Evolutionary conservation across 2,113 vertebrate genomes (phyloP).

Genomic region (Pachypanchax playfairii): DNA sequence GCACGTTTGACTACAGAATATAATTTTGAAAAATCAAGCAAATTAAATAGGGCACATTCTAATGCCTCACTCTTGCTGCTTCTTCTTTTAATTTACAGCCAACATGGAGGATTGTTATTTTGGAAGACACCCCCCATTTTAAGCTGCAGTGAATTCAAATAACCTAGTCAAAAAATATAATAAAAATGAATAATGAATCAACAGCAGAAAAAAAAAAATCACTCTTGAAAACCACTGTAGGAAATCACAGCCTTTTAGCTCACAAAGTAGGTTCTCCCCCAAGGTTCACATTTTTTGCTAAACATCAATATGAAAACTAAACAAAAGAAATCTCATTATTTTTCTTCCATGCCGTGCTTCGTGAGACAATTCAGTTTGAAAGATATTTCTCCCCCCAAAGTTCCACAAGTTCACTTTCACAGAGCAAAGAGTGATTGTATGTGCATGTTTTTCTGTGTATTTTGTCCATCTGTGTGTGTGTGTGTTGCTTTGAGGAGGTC

Average conservation of each 20-base stretch:
- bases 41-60: constrained; percentile 15
- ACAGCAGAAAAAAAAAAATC: background rate
- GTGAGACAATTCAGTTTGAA: constrained; percentile 23
- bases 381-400: constrained; percentile 18
- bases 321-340: constrained; percentile 52
- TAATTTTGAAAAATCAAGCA: background rate
- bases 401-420: constrained; percentile 24
- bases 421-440: constrained; percentile 1
- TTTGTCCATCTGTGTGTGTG: constrained; percentile 5
- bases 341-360: constrained; percentile 45
- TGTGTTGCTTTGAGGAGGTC: constrained; percentile 42
- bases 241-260: constrained; percentile 22
- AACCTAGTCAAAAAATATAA: background rate
- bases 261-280: background rate
- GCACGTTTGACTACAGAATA: constrained; percentile 13
- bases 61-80: background rate
- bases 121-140: background rate
- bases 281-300: constrained; percentile 11
- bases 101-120: background rate
- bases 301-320: constrained; percentile 32
- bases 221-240: background rate
- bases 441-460: background rate
- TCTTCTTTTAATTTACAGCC: background rate
- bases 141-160: background rate
- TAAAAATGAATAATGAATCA: constrained; percentile 5